Evolutionary conservation across 2,113 vertebrate species (phyloP).

Genomic region (Actenoides hombroni): DNA sequence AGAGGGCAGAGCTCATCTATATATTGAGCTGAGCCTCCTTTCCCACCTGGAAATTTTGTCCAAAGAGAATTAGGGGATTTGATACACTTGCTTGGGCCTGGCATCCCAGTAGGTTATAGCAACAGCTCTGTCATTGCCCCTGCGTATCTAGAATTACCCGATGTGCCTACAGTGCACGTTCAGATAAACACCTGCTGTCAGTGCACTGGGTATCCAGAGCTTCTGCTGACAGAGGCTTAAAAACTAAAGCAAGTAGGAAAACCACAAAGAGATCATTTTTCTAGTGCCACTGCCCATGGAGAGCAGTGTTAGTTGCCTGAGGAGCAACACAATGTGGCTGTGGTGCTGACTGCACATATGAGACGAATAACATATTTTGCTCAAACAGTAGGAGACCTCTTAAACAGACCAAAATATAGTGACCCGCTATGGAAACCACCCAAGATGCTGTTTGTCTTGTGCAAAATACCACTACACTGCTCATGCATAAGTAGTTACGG

Average conservation of each 20-base stretch:
- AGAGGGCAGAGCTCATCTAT: not conserved
- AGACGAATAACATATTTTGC: not conserved
- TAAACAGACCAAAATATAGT: not conserved
- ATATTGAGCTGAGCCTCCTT: constrained; percentile 10
- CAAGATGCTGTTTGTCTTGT: not conserved
- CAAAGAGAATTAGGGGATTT: not conserved
- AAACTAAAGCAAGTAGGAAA: not conserved
- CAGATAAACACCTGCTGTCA: not conserved
- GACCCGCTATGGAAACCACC: not conserved
- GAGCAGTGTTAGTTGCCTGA: not conserved
- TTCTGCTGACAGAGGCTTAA: not conserved
- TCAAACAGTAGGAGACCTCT: not conserved
- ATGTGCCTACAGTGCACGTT: not conserved
- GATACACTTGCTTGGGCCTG: not conserved
- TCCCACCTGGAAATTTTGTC: not conserved
- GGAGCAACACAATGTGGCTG: not conserved
- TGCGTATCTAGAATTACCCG: not conserved
- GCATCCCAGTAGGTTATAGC: not conserved
- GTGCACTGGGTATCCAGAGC: not conserved
- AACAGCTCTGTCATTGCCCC: not conserved
- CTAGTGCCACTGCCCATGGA: not conserved
- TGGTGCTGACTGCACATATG: not conserved
- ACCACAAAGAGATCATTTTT: not conserved
- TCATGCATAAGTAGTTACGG: not conserved
- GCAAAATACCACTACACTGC: not conserved